These are phyloP conservation scores for Oreocharis arfaki DNA, from an alignment of 2,113 vertebrate genomes.

Conservation along the genomic window DNA sequence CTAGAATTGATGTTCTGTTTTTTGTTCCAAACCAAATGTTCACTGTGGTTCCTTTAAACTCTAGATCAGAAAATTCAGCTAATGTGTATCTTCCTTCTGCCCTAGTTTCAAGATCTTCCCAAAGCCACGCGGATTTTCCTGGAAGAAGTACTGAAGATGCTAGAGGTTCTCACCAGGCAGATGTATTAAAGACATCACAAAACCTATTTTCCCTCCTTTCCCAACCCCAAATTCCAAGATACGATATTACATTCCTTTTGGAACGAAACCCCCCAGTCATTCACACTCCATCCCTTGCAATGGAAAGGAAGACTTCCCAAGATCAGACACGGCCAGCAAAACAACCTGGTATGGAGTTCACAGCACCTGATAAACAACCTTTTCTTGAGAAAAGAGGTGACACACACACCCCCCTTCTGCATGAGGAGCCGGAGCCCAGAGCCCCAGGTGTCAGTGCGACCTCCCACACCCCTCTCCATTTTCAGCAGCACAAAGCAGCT, in stretches of 20 bases:
- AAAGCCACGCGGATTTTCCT: not conserved
- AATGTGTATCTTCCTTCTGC: not conserved
- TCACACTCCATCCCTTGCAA: not conserved
- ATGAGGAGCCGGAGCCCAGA: not conserved
- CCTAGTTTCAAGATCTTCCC: slow-evolving; percentile 16
- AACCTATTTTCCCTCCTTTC: not conserved
- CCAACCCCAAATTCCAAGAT: not conserved
- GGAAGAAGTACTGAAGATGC: not conserved
- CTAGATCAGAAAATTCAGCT: not conserved
- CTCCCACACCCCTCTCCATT: not conserved
- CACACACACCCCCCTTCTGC: not conserved
- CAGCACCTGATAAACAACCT: not conserved
- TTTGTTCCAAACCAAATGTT: not conserved
- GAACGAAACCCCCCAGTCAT: not conserved
- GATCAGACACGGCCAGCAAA: not conserved
- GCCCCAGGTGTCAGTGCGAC: not conserved
- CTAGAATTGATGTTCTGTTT: not conserved
- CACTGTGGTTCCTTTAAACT: not conserved
- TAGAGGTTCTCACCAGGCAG: not conserved
- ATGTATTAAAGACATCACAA: not conserved
- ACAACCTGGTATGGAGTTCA: not conserved
- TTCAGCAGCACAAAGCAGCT: not conserved
- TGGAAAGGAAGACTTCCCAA: not conserved
- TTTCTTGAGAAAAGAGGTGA: not conserved
- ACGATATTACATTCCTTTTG: not conserved